Evolutionary conservation across 1,140 invertebrate genomes (phyloP).

Genomic region (Trichonephila inaurata): DNA sequence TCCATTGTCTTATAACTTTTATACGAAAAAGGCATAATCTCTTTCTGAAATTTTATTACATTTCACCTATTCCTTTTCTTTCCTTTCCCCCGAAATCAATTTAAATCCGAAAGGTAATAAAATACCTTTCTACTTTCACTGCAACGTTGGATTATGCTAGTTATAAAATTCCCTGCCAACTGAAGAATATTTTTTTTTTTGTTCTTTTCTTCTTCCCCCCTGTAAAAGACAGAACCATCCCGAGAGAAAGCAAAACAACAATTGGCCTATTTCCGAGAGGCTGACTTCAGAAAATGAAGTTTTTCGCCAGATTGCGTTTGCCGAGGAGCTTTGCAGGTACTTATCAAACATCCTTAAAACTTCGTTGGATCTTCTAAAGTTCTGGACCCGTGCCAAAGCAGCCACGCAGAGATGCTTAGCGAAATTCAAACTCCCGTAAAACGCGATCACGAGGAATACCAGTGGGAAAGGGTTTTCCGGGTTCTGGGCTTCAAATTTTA

Average conservation of each 20-base stretch:
- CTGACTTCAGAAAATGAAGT: constrained; percentile 52
- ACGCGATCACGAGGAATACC: constrained; percentile 43
- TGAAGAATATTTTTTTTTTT: background rate
- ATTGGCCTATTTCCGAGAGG: constrained; percentile 57
- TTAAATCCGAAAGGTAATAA: background rate
- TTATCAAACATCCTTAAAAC: constrained; percentile 60
- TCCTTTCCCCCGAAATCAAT: background rate
- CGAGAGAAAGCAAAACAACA: constrained; percentile 27
- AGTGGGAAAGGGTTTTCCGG: constrained; percentile 30
- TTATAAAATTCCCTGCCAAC: constrained; percentile 16
- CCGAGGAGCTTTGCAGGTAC: constrained; percentile 64
- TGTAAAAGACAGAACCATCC: constrained; percentile 17
- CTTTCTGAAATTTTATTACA: background rate
- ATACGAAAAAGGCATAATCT: background rate
- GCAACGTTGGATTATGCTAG: constrained; percentile 9
- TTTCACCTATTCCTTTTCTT: background rate
- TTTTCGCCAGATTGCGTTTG: constrained; percentile 56
- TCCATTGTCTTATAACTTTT: background rate
- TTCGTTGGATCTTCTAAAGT: constrained; percentile 43
- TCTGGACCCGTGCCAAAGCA: constrained; percentile 44
- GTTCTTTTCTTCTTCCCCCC: background rate
- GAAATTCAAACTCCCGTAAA: constrained; percentile 65
- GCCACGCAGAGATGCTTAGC: constrained; percentile 4
- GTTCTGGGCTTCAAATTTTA: constrained; percentile 47
- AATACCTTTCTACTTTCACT: too few relatives aligned